phyloP scores from a whole-genome alignment of 2,888 invertebrate genomes.

The Hartigia nigra region DNA sequence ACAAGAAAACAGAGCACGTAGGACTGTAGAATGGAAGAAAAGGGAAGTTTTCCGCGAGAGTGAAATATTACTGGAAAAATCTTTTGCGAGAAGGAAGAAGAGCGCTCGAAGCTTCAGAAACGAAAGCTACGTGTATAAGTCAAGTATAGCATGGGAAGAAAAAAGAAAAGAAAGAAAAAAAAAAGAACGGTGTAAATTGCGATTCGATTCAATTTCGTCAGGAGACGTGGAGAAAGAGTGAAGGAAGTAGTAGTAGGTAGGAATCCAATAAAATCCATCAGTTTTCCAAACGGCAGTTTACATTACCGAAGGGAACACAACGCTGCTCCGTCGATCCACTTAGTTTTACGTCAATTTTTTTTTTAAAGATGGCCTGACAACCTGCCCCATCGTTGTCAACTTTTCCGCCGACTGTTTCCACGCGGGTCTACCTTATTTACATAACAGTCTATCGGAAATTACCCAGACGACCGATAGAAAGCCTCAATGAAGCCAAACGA shows the following conservation, averaged over 20 bases:
- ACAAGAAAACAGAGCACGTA: neutral
- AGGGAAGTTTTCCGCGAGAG: neutral
- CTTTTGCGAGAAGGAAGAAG: neutral
- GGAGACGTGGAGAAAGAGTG: neutral
- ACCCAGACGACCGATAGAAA: neutral
- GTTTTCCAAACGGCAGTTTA: neutral
- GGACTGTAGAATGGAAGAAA: neutral
- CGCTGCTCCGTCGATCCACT: neutral
- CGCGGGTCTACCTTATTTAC: neutral
- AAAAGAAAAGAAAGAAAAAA: neutral
- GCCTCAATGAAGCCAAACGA: neutral
- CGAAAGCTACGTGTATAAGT: neutral
- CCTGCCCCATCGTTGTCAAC: neutral
- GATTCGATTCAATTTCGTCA: slow-evolving; percentile 4
- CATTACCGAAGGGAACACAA: neutral
- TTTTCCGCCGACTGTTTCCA: neutral
- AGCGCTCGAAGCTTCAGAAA: neutral
- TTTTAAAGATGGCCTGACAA: neutral
- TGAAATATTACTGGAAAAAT: neutral
- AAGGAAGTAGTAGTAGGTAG: neutral
- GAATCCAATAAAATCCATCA: slow-evolving; percentile 11
- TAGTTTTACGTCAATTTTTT: neutral
- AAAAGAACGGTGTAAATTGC: slow-evolving; percentile 11
- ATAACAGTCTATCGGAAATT: neutral
- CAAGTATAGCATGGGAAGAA: neutral